Evolutionary conservation across 2,888 invertebrate genomes (phyloP), one percentile per base, ranked within the genome.

Genomic region (Plagodis pulveraria): DNA sequence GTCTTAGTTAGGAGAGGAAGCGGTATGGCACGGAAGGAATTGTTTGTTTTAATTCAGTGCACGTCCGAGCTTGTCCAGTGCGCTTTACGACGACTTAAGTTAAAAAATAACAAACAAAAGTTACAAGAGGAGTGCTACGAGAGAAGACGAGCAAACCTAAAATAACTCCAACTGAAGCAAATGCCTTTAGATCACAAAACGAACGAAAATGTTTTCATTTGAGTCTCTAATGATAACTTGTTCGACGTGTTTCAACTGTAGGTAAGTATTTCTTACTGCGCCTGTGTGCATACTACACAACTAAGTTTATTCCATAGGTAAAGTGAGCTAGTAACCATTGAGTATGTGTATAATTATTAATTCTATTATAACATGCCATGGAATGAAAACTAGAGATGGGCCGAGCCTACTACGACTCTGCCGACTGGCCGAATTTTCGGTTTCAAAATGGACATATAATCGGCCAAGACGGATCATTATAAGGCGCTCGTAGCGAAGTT

Each of bases 1-100:
- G 56, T 40, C 11, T 58, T 58, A 46, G 50, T 61, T 58, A 55
- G 52, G 64, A 56, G 57, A 74, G 71, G 71, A 73, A 73, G 67
- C 63, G 62, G 70, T 70, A 65, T 67, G 70, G 62, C 66, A 69
- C 69, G 74, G 70, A 77, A 77, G 69, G 68, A 71, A 65, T 60
- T 50, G 52, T 68, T 56, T 72, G 71, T 74, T 77, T 62, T 55
- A 55, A 81, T 76, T 77, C 76, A 43, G 42, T 58, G 62, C 79
- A 78, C 74, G 76, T 76, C 61, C 61, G 50, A 65, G 68, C 70
- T 59, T 64, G 69, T 70, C 52, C 58, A 58, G 59, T 53, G 59
- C 54, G 61, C 58, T 67, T 60, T 65, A 69, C 50, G 53, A 66
- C 63, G 55, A 62, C 67, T 69, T 52, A 56, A 61, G 54, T 70